Conservation (phyloP, 2,113 vertebrate genomes). For the Myrmecobius fasciatus region DNA sequence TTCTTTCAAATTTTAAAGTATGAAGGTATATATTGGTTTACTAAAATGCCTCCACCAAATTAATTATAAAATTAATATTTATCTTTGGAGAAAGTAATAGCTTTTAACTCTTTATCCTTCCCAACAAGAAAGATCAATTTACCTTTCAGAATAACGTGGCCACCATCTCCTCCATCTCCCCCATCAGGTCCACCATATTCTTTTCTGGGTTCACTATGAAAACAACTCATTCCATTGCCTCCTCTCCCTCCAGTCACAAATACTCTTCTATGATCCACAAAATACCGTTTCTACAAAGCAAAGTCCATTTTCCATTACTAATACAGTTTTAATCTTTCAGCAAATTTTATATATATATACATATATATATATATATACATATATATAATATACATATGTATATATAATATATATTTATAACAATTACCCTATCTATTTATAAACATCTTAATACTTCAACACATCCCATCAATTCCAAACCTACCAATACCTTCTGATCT, state of each 20-base stretch:
- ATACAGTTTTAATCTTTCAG: background rate
- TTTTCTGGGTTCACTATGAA: conserved; percentile 95
- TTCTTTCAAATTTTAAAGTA: background rate
- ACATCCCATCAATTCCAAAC: background rate
- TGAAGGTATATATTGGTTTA: background rate
- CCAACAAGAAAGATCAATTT: conserved; percentile 17
- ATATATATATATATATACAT: background rate
- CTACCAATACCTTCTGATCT: background rate
- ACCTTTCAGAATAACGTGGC: conserved; percentile 93
- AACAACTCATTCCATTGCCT: conserved; percentile 88
- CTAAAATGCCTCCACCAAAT: background rate
- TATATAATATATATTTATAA: background rate
- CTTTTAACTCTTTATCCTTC: background rate
- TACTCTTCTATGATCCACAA: conserved; percentile 92
- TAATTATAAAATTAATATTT: background rate
- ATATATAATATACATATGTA: background rate
- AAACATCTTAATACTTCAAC: background rate
- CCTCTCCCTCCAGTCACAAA: conserved; percentile 89
- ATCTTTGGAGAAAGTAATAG: background rate
- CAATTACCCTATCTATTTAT: background rate
- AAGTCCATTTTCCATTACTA: rapidly evolving
- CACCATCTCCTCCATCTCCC: conserved; percentile 94
- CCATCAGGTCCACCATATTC: conserved; percentile 96
- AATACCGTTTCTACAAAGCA: conserved; percentile 88
- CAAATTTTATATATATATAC: background rate